These are phyloP conservation scores for Sander lucioperca DNA, from an alignment of 2,113 vertebrate species.

Conservation along the genomic window DNA sequence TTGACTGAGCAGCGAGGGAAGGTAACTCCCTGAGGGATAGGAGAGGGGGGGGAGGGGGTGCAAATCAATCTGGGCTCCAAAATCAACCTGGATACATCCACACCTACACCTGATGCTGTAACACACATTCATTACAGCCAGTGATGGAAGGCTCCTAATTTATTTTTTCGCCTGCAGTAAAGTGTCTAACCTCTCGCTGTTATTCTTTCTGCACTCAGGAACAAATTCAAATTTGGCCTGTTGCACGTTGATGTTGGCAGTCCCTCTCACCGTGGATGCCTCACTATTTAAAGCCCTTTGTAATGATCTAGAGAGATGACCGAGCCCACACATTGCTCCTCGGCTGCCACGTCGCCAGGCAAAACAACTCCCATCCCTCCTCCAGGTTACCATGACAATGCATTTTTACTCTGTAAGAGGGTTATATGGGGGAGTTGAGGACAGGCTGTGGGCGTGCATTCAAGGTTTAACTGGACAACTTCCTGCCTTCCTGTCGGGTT, in stretches of 20 bases:
- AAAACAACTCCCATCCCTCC: slow-evolving; percentile 11
- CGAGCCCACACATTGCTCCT: neutral
- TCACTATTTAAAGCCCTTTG: neutral
- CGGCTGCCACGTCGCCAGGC: slow-evolving; percentile 15
- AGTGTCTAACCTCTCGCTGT: neutral
- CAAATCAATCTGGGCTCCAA: too few relatives aligned
- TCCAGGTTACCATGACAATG: slow-evolving; percentile 58
- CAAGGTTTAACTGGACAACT: slow-evolving; percentile 35
- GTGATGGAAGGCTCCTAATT: slow-evolving; percentile 18
- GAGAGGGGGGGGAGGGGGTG: neutral
- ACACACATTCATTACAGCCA: slow-evolving; percentile 1
- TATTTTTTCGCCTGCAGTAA: neutral
- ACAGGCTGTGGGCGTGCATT: slow-evolving; percentile 11
- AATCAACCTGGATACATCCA: slow-evolving; percentile 12
- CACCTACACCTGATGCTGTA: neutral
- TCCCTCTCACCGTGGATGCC: neutral
- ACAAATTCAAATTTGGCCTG: neutral
- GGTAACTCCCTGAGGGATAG: neutral
- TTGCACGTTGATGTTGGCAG: neutral
- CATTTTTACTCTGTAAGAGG: slow-evolving; percentile 20
- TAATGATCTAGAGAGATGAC: neutral
- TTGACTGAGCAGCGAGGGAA: neutral
- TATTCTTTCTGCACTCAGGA: neutral
- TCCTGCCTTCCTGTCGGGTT: slow-evolving; percentile 10
- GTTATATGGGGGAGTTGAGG: neutral